These are phyloP conservation scores for Adineta ricciae DNA, from an alignment of 2,888 invertebrate genomes.

Conservation along the genomic window DNA sequence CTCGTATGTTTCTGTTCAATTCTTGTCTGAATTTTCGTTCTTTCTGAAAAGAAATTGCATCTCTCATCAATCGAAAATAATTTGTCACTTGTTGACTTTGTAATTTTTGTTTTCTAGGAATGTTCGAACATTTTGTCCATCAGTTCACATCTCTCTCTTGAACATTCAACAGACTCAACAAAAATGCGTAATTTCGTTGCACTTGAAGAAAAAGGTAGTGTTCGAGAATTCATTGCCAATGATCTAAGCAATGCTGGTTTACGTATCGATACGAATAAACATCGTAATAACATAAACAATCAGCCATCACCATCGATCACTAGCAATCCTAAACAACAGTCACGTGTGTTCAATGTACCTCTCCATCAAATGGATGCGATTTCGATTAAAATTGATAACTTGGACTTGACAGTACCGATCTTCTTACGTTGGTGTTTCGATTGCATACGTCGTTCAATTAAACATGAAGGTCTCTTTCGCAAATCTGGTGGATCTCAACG, in stretches of 20 bases:
- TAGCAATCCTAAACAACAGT: background rate
- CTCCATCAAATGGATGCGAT: background rate
- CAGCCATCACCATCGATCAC: background rate
- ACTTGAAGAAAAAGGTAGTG: background rate
- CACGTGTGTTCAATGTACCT: background rate
- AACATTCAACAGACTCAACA: background rate
- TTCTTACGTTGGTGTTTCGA: constrained; percentile 12
- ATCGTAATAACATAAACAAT: background rate
- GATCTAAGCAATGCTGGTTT: background rate
- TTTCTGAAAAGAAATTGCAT: background rate
- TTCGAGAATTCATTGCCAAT: constrained; percentile 14
- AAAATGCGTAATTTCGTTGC: background rate
- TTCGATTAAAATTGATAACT: background rate
- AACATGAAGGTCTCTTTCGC: constrained; percentile 20
- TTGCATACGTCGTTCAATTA: constrained; percentile 8
- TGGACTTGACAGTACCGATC: background rate
- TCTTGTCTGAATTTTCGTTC: background rate
- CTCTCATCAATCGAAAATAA: background rate
- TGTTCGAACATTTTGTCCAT: background rate
- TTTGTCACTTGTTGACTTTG: too few species aligned
- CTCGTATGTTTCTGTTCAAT: background rate
- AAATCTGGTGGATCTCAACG: background rate
- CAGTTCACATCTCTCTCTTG: background rate
- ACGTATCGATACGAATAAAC: constrained; percentile 15
- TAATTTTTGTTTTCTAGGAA: background rate